Percentiles rank a stretch among this genome's conserved stretches.
These are phyloP conservation scores for Lophochroa leadbeateri DNA, from an alignment of 2,113 vertebrate genomes.

Conservation along the genomic window DNA sequence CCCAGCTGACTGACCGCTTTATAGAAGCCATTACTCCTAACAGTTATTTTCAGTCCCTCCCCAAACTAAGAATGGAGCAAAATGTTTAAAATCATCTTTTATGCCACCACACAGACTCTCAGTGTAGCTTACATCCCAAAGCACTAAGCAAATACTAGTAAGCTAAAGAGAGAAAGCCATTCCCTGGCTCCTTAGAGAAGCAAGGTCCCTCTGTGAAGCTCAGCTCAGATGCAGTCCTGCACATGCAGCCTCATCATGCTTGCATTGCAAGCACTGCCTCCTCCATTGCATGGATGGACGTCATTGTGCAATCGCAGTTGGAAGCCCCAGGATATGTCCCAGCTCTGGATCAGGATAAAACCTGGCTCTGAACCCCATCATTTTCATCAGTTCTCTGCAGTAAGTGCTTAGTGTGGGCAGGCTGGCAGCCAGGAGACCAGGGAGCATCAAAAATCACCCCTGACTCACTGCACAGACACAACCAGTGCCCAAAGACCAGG, in stretches of 20 bases:
- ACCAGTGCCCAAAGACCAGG: not conserved
- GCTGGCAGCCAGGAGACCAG: not conserved
- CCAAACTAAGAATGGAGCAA: not conserved
- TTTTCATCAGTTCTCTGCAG: not conserved
- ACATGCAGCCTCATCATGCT: not conserved
- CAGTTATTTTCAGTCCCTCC: not conserved
- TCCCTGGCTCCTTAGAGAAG: not conserved
- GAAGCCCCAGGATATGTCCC: not conserved
- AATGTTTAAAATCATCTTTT: not conserved
- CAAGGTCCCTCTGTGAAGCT: not conserved
- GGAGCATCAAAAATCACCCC: not conserved
- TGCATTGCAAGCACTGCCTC: not conserved
- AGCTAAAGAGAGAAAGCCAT: not conserved
- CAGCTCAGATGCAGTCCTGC: not conserved
- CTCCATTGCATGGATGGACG: not conserved
- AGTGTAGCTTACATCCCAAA: not conserved
- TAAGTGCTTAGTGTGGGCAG: not conserved
- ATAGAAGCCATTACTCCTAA: not conserved
- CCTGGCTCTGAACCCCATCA: not conserved
- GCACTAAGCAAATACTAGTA: not conserved
- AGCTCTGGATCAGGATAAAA: not conserved
- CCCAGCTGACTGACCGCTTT: not conserved
- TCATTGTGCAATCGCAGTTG: not conserved
- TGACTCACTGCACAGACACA: not conserved
- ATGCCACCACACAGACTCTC: not conserved